phyloP scores from a whole-genome alignment of 2,113 vertebrate species.

The Dryoscopus gambensis region DNA sequence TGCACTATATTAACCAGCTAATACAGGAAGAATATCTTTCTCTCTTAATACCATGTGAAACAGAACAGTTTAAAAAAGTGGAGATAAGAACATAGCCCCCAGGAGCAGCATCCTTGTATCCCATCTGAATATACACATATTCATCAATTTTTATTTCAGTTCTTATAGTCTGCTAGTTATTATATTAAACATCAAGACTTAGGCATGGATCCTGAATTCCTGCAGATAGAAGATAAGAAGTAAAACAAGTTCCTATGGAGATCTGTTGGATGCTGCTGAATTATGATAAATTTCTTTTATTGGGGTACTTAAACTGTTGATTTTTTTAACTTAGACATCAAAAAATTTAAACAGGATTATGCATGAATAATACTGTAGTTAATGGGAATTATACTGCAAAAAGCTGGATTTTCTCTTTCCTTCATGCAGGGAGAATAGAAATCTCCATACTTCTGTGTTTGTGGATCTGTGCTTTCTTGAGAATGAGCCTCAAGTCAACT shows the following conservation, averaged over 20 bases:
- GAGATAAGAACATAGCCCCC: not conserved
- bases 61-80: not conserved
- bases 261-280: not conserved
- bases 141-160: not conserved
- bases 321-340: not conserved
- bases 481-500: not conserved
- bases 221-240: not conserved
- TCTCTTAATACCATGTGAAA: not conserved
- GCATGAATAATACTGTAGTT: not conserved
- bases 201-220: not conserved
- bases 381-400: not conserved
- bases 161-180: not conserved
- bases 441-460: not conserved
- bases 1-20: not conserved
- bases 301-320: not conserved
- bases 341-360: not conserved
- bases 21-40: not conserved
- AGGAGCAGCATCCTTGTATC: not conserved
- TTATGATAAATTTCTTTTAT: not conserved
- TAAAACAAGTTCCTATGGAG: not conserved
- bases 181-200: not conserved
- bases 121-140: not conserved
- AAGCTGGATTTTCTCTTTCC: not conserved
- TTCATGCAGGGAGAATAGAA: not conserved
- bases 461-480: not conserved